Conservation (phyloP, 37 sponge, comb jelly and placozoan species). For the Beroe forskalii region DNA sequence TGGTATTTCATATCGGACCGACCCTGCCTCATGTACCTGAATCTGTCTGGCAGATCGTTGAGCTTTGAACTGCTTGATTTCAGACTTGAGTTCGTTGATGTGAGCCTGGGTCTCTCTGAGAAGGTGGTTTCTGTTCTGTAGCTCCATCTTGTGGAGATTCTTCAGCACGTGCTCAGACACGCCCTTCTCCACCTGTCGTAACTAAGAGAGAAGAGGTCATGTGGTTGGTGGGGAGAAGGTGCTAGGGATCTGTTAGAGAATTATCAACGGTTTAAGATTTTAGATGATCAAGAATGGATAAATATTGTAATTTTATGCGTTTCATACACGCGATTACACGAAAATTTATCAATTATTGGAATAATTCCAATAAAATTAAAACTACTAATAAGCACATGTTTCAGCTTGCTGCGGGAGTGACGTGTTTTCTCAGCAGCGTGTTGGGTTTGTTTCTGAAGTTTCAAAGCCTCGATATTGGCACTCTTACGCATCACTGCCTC, state of each 20-base stretch:
- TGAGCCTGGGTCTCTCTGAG: conserved; percentile 56
- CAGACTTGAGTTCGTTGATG: conserved; percentile 53
- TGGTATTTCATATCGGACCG: too few species aligned
- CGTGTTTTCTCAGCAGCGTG: conserved; percentile 8
- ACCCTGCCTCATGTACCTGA: too few species aligned
- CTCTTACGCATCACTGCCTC: background rate
- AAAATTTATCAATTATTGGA: too few species aligned
- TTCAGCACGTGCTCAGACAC: background rate
- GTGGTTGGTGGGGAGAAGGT: too few species aligned
- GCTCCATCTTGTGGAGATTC: conserved; percentile 26
- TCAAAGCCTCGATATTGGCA: conserved; percentile 39
- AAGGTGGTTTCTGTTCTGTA: background rate
- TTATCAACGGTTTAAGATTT: background rate
- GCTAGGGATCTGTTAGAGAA: too few species aligned
- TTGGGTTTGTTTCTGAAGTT: conserved; percentile 21
- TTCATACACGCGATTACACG: too few species aligned
- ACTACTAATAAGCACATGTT: background rate
- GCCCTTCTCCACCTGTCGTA: background rate
- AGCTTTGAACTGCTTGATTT: conserved; percentile 45
- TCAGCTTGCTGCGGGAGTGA: background rate
- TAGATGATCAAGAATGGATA: too few species aligned
- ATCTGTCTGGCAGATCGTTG: conserved; percentile 3
- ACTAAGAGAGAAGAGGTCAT: too few species aligned
- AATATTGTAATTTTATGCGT: too few species aligned
- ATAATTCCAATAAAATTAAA: too few species aligned